Conservation (phyloP, 2,797 vertebrate species). For the Acipenser ruthenus region DNA sequence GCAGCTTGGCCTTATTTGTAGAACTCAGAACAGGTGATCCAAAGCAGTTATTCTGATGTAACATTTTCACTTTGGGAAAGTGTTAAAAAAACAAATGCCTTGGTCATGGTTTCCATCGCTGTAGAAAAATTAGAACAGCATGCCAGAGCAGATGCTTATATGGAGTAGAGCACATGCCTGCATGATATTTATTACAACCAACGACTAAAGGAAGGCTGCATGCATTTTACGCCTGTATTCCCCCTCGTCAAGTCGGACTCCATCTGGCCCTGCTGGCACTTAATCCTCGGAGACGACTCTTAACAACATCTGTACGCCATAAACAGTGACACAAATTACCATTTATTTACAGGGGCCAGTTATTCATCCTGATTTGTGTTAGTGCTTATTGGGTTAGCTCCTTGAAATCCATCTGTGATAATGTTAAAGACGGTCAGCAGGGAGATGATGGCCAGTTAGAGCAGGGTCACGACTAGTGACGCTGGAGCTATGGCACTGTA, state of each 20-base stretch:
- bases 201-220: too few species aligned
- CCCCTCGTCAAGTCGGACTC: not conserved
- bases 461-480: not conserved
- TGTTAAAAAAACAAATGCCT: too few species aligned
- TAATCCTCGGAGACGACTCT: conserved; percentile 17
- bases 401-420: not conserved
- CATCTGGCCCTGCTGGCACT: not conserved
- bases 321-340: conserved; percentile 19
- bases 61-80: too few species aligned
- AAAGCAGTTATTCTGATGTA: too few species aligned
- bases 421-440: not conserved
- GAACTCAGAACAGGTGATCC: too few species aligned
- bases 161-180: not conserved
- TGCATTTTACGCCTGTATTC: too few species aligned
- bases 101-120: not conserved
- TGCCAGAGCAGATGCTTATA: not conserved
- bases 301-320: conserved; percentile 25
- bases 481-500: not conserved
- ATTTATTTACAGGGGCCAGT: conserved; percentile 14
- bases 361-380: not conserved
- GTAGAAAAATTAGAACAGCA: not conserved
- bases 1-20: too few species aligned
- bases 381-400: not conserved
- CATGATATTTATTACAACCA: not conserved
- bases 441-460: too few species aligned